Conservation (phyloP, 1,140 invertebrate genomes). For the Stegodyphus dumicola region DNA sequence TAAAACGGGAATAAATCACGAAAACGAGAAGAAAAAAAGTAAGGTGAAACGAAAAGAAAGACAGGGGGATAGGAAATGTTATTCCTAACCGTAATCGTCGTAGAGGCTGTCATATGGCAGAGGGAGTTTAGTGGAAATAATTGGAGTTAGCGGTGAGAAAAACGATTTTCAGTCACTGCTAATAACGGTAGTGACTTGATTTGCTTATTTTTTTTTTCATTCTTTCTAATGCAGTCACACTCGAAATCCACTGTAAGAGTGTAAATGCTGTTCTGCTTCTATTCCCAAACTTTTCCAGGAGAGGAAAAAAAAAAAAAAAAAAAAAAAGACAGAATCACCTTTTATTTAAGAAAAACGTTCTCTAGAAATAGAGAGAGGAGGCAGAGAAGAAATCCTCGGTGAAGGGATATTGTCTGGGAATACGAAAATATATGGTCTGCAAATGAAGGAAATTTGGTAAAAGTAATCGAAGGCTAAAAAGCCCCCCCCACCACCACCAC, state of each 20-base stretch:
- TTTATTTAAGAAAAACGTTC: not conserved
- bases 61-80: too few species aligned
- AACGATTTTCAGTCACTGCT: not conserved
- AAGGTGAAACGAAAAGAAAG: too few species aligned
- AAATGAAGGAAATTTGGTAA: not conserved
- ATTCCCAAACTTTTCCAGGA: not conserved
- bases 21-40: too few species aligned
- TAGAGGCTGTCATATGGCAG: not conserved
- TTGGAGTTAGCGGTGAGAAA: slow-evolving; percentile 1
- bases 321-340: not conserved
- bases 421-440: not conserved
- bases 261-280: not conserved
- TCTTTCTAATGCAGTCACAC: not conserved
- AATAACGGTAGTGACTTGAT: not conserved
- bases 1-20: too few species aligned
- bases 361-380: not conserved
- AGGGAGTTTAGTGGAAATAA: slow-evolving; percentile 1
- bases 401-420: not conserved
- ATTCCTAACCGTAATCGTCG: too few species aligned
- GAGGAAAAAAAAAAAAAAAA: not conserved
- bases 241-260: not conserved
- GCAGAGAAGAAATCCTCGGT: not conserved
- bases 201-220: not conserved
- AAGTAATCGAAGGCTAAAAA: not conserved
- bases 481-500: too few species aligned